Conservation (phyloP, 2,113 vertebrate species). For the Catharus bicknelli region DNA sequence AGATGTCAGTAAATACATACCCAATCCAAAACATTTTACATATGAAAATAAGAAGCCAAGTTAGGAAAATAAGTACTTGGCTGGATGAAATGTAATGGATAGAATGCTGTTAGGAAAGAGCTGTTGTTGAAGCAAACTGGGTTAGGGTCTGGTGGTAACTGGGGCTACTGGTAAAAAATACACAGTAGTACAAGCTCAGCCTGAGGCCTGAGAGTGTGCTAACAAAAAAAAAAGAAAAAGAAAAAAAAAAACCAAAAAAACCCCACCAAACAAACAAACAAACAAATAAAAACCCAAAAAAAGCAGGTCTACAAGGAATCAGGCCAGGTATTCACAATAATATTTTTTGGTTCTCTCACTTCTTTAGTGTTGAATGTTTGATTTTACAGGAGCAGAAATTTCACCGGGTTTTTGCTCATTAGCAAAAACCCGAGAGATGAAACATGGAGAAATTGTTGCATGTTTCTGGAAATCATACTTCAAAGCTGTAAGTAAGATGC, state of each 20-base stretch:
- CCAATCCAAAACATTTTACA: constrained; percentile 19
- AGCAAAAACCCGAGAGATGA: constrained; percentile 20
- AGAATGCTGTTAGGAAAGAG: not conserved
- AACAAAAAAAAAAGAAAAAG: not conserved
- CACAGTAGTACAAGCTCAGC: not conserved
- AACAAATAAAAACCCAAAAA: not conserved
- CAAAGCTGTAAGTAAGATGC: not conserved
- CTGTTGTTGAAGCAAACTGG: not conserved
- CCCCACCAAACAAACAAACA: too few species aligned
- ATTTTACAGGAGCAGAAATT: not conserved
- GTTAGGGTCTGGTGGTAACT: not conserved
- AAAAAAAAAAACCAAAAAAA: not conserved
- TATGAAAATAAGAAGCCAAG: not conserved
- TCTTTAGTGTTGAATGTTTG: not conserved
- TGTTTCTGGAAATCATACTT: constrained; percentile 5
- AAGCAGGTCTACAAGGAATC: not conserved
- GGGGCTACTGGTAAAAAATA: not conserved
- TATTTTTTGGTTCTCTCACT: not conserved
- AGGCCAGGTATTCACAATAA: not conserved
- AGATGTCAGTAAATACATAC: constrained; percentile 12
- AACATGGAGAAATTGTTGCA: not conserved
- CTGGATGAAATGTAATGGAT: not conserved
- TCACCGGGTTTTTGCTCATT: not conserved
- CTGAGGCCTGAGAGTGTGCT: not conserved
- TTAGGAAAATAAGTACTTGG: not conserved